A percentile compares a stretch with the other conserved stretches of the same genome.
phyloP scores from a whole-genome alignment of 2,797 vertebrate genomes.

The Sebastolobus alascanus region DNA sequence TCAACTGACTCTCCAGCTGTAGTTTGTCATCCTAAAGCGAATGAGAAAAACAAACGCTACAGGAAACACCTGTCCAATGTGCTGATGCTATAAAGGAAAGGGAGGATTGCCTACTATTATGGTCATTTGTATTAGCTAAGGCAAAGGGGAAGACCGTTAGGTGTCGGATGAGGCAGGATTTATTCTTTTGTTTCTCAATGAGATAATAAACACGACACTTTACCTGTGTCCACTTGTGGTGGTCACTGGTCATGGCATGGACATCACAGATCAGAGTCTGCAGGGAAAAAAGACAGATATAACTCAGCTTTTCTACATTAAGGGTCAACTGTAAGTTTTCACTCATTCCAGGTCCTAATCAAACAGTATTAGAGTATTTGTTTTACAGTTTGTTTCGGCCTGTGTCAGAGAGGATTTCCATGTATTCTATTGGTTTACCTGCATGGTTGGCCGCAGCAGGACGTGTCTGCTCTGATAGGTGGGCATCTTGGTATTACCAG shows the following conservation, averaged over 20 bases:
- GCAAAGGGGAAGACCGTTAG: background rate
- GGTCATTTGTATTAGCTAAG: background rate
- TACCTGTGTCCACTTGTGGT: slow-evolving; percentile 99
- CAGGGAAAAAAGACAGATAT: slow-evolving; percentile 3
- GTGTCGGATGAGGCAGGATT: background rate
- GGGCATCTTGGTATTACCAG: slow-evolving; percentile 93
- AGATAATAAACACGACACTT: background rate
- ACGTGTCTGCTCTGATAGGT: slow-evolving; percentile 95
- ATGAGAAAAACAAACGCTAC: background rate
- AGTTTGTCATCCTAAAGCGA: slow-evolving; percentile 95
- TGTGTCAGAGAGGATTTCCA: background rate
- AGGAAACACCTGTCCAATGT: slow-evolving; percentile 18
- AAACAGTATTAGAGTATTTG: background rate
- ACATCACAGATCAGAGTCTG: slow-evolving; percentile 95
- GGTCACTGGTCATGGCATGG: slow-evolving; percentile 98
- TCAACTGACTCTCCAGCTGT: slow-evolving; percentile 96
- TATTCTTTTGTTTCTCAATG: background rate
- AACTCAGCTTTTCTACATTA: background rate
- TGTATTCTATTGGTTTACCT: slow-evolving; percentile 81
- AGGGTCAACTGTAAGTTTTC: background rate
- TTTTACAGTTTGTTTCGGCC: background rate
- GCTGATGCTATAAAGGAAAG: background rate
- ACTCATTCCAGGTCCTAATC: background rate
- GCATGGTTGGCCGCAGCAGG: slow-evolving; percentile 97
- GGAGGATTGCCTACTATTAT: background rate